phyloP scores from a whole-genome alignment of 92 coral and sea anemone genomes.

The Paramuricea clavata region DNA sequence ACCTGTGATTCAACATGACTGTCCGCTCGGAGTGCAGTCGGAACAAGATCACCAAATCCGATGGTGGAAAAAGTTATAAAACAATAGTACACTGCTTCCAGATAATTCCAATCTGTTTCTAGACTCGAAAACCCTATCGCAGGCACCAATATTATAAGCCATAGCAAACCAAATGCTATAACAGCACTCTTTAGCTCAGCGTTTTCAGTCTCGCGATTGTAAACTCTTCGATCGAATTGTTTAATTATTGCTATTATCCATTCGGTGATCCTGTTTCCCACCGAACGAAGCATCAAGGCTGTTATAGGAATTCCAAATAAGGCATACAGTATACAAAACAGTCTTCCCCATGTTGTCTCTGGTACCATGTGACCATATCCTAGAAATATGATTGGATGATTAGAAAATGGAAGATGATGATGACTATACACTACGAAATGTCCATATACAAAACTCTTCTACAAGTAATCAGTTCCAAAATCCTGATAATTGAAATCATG shows the following conservation, averaged over 20 bases:
- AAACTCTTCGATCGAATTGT: conserved; percentile 80
- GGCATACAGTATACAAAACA: conserved; percentile 89
- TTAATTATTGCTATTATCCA: conserved; percentile 70
- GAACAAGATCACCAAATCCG: conserved; percentile 98
- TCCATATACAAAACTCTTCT: too few relatives aligned
- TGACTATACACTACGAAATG: too few relatives aligned
- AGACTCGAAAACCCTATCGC: conserved; percentile 75
- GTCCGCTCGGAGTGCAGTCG: conserved; percentile 45
- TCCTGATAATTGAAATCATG: too few relatives aligned
- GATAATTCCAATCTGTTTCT: conserved; percentile 77
- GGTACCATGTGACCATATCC: conserved; percentile 99
- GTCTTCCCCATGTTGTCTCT: conserved; percentile 73
- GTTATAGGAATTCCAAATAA: conserved; percentile 93
- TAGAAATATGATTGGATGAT: conserved; percentile 41
- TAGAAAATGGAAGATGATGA: neutral
- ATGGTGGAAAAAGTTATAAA: conserved; percentile 91
- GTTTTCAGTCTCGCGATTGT: conserved; percentile 93
- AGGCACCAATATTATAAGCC: conserved; percentile 81
- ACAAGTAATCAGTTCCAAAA: too few relatives aligned
- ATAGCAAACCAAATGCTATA: conserved; percentile 80
- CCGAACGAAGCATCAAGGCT: conserved; percentile 91
- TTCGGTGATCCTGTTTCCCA: conserved; percentile 95
- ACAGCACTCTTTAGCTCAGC: conserved; percentile 92
- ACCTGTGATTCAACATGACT: conserved; percentile 13
- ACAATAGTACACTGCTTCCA: conserved; percentile 89